Evolutionary conservation across 2,888 invertebrate genomes (phyloP), one percentile per base, ranked within the genome.

Genomic region (Orthosia incerta): DNA sequence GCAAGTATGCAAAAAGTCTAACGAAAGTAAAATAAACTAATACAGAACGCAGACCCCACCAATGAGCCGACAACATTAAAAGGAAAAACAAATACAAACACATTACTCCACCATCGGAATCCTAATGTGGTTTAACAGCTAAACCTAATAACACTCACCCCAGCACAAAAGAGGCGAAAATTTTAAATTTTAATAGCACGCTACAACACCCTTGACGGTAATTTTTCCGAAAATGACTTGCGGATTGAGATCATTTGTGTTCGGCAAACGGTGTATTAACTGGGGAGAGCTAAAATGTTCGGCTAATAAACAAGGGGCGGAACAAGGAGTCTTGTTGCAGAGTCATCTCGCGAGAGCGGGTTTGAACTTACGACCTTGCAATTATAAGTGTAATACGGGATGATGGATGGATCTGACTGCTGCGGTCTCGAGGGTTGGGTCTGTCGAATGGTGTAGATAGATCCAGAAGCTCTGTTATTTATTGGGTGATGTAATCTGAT

Each of bases 211-310:
- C 82, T 72, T 74, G 82, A n/a, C 60, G 57, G 89, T 91, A 91
- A 91, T 94, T 93, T 92, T 93, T 91, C 89, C 82, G 39, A 86
- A 87, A 90, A 89, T 94, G 94, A 94, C 94, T 94, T 92, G 94
- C 94, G 84, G 84, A 88, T 87, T 84, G 81, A 79, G 84, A 82
- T 89, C 87, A 91, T 93, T 93, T 93, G 93, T 93, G 93, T 93
- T 93, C 88, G 86, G 89, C 86, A 89, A 92, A 89, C 89, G 89
- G 89, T 84, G 87, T 91, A 89, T 91, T 91, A 91, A 89, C 89
- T 88, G 78, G 48, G 48, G 68, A 74, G 82, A 79, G 76, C 68
- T 75, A 84, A 87, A 80, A 79, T 84, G 84, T 83, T 87, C 80
- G 75, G 75, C 82, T 90, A 90, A 89, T 90, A 87, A 88, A 89